phyloP scores from a whole-genome alignment of 2,797 vertebrate genomes.

The Trachops cirrhosus region DNA sequence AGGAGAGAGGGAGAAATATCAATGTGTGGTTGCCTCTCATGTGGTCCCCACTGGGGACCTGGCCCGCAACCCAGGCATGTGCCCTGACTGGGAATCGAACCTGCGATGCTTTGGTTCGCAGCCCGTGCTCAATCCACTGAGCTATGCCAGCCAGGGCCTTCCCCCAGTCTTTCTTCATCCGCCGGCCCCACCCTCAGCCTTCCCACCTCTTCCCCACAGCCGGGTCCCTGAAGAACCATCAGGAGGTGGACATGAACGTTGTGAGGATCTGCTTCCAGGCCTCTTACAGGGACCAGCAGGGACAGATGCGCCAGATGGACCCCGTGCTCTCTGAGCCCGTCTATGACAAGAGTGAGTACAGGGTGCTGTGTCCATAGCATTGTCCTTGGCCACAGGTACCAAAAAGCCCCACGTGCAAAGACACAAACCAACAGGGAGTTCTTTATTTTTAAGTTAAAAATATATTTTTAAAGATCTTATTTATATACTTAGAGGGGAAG shows the following conservation, averaged over 20 bases:
- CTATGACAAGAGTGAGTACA: slow-evolving; percentile 93
- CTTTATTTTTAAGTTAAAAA: background rate
- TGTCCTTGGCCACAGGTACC: background rate
- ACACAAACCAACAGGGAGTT: background rate
- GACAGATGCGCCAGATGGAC: slow-evolving; percentile 83
- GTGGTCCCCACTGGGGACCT: no score
- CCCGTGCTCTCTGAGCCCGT: slow-evolving; percentile 93
- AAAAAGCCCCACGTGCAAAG: background rate
- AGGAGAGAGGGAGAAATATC: no score
- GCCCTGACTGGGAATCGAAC: no score
- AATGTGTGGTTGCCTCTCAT: no score
- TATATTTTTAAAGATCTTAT: background rate
- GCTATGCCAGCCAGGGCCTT: no score
- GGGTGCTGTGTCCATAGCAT: background rate
- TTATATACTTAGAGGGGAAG: background rate
- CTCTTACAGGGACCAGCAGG: slow-evolving; percentile 85
- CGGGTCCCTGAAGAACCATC: slow-evolving; percentile 92
- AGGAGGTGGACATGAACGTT: slow-evolving; percentile 97
- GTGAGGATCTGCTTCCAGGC: slow-evolving; percentile 96
- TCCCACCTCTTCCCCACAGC: slow-evolving; percentile 65
- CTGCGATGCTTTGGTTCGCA: no score
- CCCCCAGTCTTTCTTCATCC: background rate
- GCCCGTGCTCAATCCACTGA: no score
- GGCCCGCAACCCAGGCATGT: no score
- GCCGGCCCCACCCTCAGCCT: background rate